Evolutionary conservation across 2,113 vertebrate genomes (phyloP), one percentile per base, ranked within the genome.

Genomic region (Baryphthengus martii): DNA sequence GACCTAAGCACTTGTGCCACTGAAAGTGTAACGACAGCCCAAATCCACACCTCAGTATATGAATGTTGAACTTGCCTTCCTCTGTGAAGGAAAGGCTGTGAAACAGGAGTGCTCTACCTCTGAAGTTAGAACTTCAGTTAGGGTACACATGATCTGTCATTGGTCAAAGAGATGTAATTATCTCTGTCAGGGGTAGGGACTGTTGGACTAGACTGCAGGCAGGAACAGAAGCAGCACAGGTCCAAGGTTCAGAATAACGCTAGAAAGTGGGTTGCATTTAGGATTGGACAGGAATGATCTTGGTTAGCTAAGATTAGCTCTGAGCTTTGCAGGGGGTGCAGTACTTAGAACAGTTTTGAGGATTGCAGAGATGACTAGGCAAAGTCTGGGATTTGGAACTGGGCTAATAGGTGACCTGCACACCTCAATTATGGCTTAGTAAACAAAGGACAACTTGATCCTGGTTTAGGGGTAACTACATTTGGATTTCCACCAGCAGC

Each of bases 101-200:
- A 29, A 66, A 58, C 0, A 0, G 42, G 23, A 29, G 12, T 15
- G 10, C 21, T 29, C 50, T 45, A 4, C 31, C 52, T 53, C n/a
- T 68, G 25, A 68, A 62, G 7, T 35, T 17, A 56, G 42, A 50
- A 13, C 42, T n/a, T 10, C 11, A 21, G 6, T 7, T 73, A 28
- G 26, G 21, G 7, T 62, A 20, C 17, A 4, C 6, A 6, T 29
- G 18, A 18, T 56, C 21, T 42, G 1, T 33, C 1, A 1, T 35
- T 58, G 31, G 47, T 47, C 31, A 44, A 18, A 50, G 33, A 28
- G 13, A 35, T 70, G 13, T 13, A 11, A 16, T 50, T 63, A 17
- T 35, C 44, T 56, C 31, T 26, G 49, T 18, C 11, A 44, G 26
- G 1, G 0, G 10, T 5, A 42, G 25, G 55, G 47, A 70, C 47